A percentile compares a stretch with the other conserved stretches of the same genome.
phyloP scores from a whole-genome alignment of 2,113 vertebrate species.

The Perca schrenkii region DNA sequence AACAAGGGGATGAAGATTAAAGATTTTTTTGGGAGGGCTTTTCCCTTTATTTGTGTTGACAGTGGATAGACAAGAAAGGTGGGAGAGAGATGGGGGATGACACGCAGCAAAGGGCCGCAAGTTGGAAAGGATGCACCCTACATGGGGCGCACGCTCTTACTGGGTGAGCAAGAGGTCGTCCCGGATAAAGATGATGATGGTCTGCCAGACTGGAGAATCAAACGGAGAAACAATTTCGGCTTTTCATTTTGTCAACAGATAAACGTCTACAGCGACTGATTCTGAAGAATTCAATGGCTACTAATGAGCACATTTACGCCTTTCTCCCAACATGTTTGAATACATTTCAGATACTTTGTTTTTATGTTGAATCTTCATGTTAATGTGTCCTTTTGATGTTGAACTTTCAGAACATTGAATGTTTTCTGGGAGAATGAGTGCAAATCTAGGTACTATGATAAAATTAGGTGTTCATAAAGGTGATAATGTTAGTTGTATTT shows the following conservation, averaged over 20 bases:
- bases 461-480: not conserved
- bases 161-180: too few relatives aligned
- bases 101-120: too few relatives aligned
- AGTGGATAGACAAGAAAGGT: too few relatives aligned
- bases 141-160: too few relatives aligned
- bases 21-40: too few relatives aligned
- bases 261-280: not conserved
- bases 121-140: too few relatives aligned
- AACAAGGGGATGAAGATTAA: conserved; percentile 5
- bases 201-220: conserved; percentile 19
- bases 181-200: conserved; percentile 12
- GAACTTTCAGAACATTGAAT: not conserved
- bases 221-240: conserved; percentile 14
- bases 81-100: too few relatives aligned
- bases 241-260: conserved; percentile 1
- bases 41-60: too few relatives aligned
- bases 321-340: not conserved
- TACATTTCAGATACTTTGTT: not conserved
- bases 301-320: not conserved
- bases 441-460: not conserved
- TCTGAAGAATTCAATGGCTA: not conserved
- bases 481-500: not conserved
- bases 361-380: not conserved
- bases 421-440: not conserved
- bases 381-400: not conserved